Evolutionary conservation across 64 coral and sea anemone genomes (phyloP).

Genomic region (Stylophora pistillata): DNA sequence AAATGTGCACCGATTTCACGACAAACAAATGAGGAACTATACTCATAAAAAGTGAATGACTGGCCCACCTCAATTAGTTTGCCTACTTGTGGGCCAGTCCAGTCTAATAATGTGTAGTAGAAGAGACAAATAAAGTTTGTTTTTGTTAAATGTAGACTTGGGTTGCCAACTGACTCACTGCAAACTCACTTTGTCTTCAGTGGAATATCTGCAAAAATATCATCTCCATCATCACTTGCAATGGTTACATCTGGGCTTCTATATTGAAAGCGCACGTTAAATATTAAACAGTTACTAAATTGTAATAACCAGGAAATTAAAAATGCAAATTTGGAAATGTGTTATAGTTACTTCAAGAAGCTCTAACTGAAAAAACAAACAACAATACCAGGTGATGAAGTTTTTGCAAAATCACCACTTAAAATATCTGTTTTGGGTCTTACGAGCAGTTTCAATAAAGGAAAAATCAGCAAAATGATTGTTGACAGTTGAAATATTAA

Average conservation of each 20-base stretch:
- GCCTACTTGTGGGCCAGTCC: too few relatives aligned
- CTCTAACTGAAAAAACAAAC: too few relatives aligned
- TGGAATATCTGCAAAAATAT: conserved; percentile 83
- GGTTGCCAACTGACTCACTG: conserved; percentile 13
- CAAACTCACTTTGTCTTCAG: conserved; percentile 46
- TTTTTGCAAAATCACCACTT: too few relatives aligned
- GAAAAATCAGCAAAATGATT: not conserved
- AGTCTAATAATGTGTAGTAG: too few relatives aligned
- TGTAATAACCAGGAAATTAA: too few relatives aligned
- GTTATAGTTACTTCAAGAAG: too few relatives aligned
- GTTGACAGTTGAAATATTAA: too few relatives aligned
- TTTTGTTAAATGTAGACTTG: conserved; percentile 18
- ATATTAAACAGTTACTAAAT: not conserved
- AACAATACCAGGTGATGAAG: too few relatives aligned
- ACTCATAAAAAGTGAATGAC: conserved; percentile 47
- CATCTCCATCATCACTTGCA: conserved; percentile 88
- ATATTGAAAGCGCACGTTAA: not conserved
- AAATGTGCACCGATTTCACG: not conserved
- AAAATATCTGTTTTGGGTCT: too few relatives aligned
- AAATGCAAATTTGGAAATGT: too few relatives aligned
- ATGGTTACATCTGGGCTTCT: conserved; percentile 92
- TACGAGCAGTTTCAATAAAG: not conserved
- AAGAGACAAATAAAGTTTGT: not conserved
- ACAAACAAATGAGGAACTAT: not conserved
- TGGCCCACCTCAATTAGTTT: too few relatives aligned